Percentiles rank a stretch among this genome's conserved stretches.
phyloP scores from a whole-genome alignment of 2,113 vertebrate genomes.

The human region GRCh38 chr1:36670001-36670500 shows the following conservation, averaged over 20 bases:
- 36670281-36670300: neutral
- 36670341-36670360: neutral
- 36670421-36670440: accelerated
- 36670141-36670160: neutral
- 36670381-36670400: neutral
- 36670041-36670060: neutral
- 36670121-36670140: neutral
- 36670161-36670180: neutral
- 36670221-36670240: neutral
- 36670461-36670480: neutral
- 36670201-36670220: neutral
- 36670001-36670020: neutral
- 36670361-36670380: neutral
- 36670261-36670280: neutral
- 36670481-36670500: neutral
- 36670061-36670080: neutral
- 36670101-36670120: neutral
- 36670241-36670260: neutral
- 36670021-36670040: neutral
- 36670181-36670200: neutral
- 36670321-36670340: neutral
- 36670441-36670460: neutral
- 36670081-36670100: neutral
- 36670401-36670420: neutral
- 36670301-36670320: neutral